These are phyloP conservation scores for Gavia stellata DNA, from an alignment of 2,113 vertebrate genomes.

Conservation along the genomic window DNA sequence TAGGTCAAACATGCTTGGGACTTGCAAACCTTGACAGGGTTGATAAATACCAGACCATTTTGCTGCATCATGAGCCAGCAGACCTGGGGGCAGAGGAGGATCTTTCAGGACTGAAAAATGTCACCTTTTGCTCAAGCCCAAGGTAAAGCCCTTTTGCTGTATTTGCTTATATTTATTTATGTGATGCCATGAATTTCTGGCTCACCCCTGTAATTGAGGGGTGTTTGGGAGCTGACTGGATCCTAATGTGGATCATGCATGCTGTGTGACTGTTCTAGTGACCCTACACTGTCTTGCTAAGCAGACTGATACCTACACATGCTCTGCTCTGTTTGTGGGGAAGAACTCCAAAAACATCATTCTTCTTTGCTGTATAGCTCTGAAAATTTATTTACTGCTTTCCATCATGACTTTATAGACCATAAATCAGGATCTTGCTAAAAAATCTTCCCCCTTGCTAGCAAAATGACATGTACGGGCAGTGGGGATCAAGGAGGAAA, in stretches of 20 bases:
- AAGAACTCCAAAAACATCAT: rapidly evolving
- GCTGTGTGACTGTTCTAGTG: not conserved
- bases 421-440: not conserved
- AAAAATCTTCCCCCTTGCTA: not conserved
- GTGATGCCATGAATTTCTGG: not conserved
- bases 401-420: not conserved
- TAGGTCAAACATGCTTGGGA: not conserved
- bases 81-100: not conserved
- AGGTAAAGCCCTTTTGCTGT: not conserved
- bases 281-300: not conserved
- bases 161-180: not conserved
- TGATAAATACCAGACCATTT: not conserved
- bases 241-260: not conserved
- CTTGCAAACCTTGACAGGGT: not conserved
- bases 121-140: not conserved
- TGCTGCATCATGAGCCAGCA: not conserved
- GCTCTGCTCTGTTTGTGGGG: not conserved
- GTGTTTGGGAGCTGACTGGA: not conserved
- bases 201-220: not conserved
- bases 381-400: not conserved
- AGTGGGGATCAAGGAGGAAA: not conserved
- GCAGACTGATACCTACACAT: not conserved
- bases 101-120: not conserved
- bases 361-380: not conserved
- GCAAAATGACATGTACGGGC: not conserved